phyloP scores from a whole-genome alignment of 2,888 invertebrate genomes.

The Dryomyza anilis region DNA sequence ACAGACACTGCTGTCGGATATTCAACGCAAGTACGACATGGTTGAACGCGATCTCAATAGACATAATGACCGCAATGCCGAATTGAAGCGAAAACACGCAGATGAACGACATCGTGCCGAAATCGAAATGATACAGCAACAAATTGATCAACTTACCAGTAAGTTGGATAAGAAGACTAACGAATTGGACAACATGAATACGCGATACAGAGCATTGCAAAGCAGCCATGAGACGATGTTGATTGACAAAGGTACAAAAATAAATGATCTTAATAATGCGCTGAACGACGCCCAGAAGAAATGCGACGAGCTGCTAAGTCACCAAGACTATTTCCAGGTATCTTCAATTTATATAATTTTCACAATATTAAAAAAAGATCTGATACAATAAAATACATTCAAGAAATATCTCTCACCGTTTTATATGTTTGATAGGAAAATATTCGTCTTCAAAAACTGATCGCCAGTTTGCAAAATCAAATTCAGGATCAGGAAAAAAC shows the following conservation, averaged over 20 bases:
- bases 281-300: constrained; percentile 67
- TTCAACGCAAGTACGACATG: constrained; percentile 58
- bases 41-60: constrained; percentile 52
- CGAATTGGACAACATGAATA: constrained; percentile 65
- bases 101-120: constrained; percentile 63
- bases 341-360: too few species aligned
- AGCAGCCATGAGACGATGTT: constrained; percentile 67
- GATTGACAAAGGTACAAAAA: constrained; percentile 68
- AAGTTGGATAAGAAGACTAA: constrained; percentile 62
- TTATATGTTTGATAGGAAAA: constrained; percentile 47
- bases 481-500: constrained; percentile 52
- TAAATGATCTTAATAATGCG: constrained; percentile 68
- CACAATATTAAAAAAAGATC: too few species aligned
- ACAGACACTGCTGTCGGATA: constrained; percentile 64
- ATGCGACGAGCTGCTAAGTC: constrained; percentile 56
- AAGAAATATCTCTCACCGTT: too few species aligned
- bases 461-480: constrained; percentile 52
- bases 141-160: constrained; percentile 59
- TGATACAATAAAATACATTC: too few species aligned
- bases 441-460: constrained; percentile 47
- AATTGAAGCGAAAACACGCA: constrained; percentile 59
- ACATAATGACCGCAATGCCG: constrained; percentile 52
- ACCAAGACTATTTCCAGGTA: constrained; percentile 47
- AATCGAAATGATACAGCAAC: constrained; percentile 63
- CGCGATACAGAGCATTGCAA: constrained; percentile 66